A percentile compares a stretch with the other conserved stretches of the same genome.
phyloP scores from a whole-genome alignment of 37 sponge, comb jelly and placozoan species.

The Oopsacas minuta region DNA sequence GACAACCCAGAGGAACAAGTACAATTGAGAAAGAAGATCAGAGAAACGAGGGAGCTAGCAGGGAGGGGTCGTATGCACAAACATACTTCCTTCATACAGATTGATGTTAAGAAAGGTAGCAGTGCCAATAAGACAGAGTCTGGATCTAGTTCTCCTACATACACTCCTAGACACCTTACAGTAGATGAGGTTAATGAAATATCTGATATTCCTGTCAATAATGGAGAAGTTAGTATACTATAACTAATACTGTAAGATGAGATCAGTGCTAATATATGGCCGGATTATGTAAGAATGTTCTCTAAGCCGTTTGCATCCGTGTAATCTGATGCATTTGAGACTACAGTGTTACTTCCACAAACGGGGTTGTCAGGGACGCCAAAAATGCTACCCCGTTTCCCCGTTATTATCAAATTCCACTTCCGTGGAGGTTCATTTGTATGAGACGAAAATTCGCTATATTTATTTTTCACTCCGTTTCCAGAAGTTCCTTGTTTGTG shows the following conservation, averaged over 20 bases:
- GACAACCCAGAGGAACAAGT: not conserved
- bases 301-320: no score
- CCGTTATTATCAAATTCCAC: no score
- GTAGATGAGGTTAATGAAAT: not conserved
- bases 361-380: no score
- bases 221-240: not conserved
- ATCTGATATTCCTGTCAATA: not conserved
- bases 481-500: no score
- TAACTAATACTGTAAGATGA: not conserved
- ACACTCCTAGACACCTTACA: not conserved
- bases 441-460: no score
- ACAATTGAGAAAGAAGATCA: not conserved
- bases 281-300: no score
- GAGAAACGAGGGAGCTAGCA: not conserved
- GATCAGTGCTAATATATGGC: no score
- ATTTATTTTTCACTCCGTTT: no score
- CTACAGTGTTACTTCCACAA: no score
- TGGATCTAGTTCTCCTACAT: not conserved
- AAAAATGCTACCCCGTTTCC: no score
- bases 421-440: no score
- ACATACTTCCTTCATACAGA: conserved; percentile 7
- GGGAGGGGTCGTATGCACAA: not conserved
- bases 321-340: no score
- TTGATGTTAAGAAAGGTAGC: conserved; percentile 1
- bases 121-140: not conserved